These are phyloP conservation scores for Candoia aspera DNA, from an alignment of 2,113 vertebrate genomes.

Conservation along the genomic window DNA sequence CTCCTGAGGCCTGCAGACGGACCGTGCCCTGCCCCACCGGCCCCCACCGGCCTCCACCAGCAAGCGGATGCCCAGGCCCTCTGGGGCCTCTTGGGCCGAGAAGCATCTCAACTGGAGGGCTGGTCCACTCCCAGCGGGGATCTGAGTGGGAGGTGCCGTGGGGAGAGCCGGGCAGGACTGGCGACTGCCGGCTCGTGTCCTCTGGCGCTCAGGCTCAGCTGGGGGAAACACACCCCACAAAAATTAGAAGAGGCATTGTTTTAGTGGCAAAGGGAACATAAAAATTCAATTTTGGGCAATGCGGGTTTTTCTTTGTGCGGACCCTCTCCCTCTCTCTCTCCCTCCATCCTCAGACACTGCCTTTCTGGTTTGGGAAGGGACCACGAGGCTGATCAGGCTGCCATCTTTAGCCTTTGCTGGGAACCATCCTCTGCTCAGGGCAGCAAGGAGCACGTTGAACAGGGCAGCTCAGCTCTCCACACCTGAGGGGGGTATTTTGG, in stretches of 20 bases:
- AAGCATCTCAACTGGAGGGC: no score
- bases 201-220: no score
- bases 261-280: background rate
- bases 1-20: no score
- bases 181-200: background rate
- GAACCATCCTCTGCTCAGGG: no score
- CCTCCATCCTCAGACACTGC: no score
- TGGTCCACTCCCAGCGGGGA: background rate
- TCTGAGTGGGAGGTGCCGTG: no score
- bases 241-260: background rate
- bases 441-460: no score
- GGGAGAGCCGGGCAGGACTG: background rate
- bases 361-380: background rate
- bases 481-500: no score
- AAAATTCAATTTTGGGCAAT: background rate
- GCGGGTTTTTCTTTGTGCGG: no score
- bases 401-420: no score
- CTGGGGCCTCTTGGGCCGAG: background rate
- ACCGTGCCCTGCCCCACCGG: background rate
- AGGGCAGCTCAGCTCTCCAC: no score
- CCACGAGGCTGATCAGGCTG: background rate
- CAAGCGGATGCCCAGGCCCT: background rate
- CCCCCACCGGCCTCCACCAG: no score
- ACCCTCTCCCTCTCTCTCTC: background rate
- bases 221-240: background rate